A percentile compares a stretch with the other conserved stretches of the same genome.
Evolutionary conservation across 2,797 vertebrate genomes (phyloP).

Genomic region (Crocodylus rhombifer): DNA sequence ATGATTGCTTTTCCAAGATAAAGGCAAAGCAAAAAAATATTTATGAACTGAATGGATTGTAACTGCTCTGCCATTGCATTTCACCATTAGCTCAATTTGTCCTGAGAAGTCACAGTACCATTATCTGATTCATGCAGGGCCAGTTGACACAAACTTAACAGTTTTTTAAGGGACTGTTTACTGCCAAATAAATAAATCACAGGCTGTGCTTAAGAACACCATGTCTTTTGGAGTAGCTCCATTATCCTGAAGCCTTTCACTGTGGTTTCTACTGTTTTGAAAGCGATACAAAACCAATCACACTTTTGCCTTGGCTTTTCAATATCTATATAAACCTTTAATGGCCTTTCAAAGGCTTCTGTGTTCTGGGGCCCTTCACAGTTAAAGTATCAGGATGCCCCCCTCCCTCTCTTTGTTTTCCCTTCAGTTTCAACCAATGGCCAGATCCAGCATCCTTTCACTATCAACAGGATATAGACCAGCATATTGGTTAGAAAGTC

Average conservation of each 20-base stretch:
- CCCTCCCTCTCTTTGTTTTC: neutral
- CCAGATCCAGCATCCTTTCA: neutral
- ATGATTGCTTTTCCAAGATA: neutral
- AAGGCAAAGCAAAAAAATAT: neutral
- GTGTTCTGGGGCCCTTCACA: neutral
- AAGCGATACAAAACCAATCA: neutral
- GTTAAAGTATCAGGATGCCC: neutral
- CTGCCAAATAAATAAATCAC: neutral
- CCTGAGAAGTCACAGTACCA: neutral
- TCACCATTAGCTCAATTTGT: constrained; percentile 4
- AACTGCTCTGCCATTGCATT: constrained; percentile 11
- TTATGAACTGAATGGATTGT: neutral
- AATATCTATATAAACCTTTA: neutral
- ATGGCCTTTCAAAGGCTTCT: neutral
- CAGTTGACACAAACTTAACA: neutral
- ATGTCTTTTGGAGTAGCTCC: neutral
- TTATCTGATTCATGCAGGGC: neutral
- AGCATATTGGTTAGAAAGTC: neutral
- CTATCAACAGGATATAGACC: neutral
- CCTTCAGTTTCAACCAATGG: accelerated
- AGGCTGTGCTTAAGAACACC: neutral
- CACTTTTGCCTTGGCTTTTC: neutral
- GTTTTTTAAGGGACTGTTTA: neutral
- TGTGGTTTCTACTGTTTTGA: neutral
- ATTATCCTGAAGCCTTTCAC: neutral